Conservation (phyloP, 1,140 invertebrate species). For the Doryteuthis pealeii region DNA sequence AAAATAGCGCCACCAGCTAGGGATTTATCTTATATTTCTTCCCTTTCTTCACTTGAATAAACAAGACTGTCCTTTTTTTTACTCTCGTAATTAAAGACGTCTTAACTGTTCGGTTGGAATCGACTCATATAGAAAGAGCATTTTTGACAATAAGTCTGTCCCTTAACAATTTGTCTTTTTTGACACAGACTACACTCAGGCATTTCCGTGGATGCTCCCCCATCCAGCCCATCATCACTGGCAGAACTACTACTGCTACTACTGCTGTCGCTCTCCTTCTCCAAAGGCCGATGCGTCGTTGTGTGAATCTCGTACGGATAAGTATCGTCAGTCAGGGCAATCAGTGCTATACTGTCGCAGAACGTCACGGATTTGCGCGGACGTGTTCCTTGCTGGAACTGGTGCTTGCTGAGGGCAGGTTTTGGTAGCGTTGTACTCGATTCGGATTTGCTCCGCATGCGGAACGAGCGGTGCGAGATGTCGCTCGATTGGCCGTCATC, state of each 20-base stretch:
- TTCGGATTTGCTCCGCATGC: slow-evolving; percentile 43
- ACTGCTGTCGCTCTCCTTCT: slow-evolving; percentile 27
- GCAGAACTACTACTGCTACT: slow-evolving; percentile 20
- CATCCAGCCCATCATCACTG: slow-evolving; percentile 31
- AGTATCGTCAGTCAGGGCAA: slow-evolving; percentile 24
- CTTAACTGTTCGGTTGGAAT: slow-evolving; percentile 22
- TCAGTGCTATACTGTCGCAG: slow-evolving; percentile 36
- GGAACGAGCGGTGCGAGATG: slow-evolving; percentile 5
- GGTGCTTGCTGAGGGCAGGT: slow-evolving; percentile 38
- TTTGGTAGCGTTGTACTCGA: slow-evolving; percentile 39
- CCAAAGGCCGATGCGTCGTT: slow-evolving; percentile 13
- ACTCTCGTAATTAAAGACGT: no score
- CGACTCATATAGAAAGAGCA: slow-evolving; percentile 44
- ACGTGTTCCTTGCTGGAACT: slow-evolving; percentile 30
- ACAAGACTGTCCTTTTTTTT: no score
- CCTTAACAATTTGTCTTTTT: slow-evolving; percentile 34
- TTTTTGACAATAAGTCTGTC: slow-evolving; percentile 37
- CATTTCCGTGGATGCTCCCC: slow-evolving; percentile 24
- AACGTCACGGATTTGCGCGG: slow-evolving; percentile 46
- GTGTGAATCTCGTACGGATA: slow-evolving; percentile 31
- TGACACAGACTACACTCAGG: slow-evolving; percentile 38
- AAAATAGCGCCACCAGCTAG: no score
- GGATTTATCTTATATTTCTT: no score
- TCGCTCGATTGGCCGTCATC: slow-evolving; percentile 12
- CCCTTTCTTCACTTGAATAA: no score